Evolutionary conservation across 2,113 vertebrate genomes (phyloP), one percentile per base, ranked within the genome.

Genomic region (Brachyhypopomus gauderio): DNA sequence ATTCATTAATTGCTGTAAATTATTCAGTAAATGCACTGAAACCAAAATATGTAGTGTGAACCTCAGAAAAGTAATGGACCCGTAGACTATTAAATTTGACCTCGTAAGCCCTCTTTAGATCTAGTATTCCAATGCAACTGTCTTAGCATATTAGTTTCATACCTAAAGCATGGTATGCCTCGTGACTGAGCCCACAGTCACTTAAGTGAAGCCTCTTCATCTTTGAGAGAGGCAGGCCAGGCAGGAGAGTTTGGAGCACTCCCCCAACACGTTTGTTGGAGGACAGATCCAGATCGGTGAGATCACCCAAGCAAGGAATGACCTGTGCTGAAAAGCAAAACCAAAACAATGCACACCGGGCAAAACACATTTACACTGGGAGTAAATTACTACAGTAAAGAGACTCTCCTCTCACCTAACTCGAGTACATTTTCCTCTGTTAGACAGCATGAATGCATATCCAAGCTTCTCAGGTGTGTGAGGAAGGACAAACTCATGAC

Each of bases 391-490:
- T 7, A 41, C 41, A 74, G 17, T 25, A 12, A 45, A 34, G 20
- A 12, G 6, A 22, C 41, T 72, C n/a, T 23, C 16, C 1, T 84
- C 91, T 95, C 89, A 96, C 96, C 92, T 80, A 96, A 87, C 17
- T 89, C 84, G 0, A 80, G 75, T 85, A 94, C 52, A 58, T 98
- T 95, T 0, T 87, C 86, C 60, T 81, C 90, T 25, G 91, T 95
- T 14, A 98, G 82, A 0, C 89, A 90, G 87, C 95, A 96, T 75
- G 91, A 92, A 84, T 95, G 96, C 20, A 97, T 91, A 89, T 96
- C 93, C 4, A 97, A 90, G 80, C 90, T 87, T 89, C 94, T 85
- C 1, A 97, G 93, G 19, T 92, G 90, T 80, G 86, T 89, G 78
- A 96, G 81, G 48, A 84, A 85, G 74, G 90, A 82, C 89, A 97